Percentiles rank a stretch among this genome's conserved stretches.
Evolutionary conservation across 2,888 invertebrate genomes (phyloP).

Genomic region (Spicauda simplicius): DNA sequence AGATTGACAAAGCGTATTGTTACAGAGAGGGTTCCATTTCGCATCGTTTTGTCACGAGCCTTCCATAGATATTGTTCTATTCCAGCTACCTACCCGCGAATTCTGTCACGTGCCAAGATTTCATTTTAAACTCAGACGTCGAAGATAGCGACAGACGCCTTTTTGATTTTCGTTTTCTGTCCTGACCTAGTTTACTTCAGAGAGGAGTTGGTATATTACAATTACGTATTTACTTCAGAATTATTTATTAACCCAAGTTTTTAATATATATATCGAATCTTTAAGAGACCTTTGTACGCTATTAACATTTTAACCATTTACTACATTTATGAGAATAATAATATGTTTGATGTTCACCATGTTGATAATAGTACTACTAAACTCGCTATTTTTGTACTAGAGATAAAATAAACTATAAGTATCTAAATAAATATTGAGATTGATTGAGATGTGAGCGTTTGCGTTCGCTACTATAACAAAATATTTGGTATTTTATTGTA

Average conservation of each 20-base stretch:
- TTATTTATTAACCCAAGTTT: neutral
- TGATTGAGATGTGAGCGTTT: too few relatives aligned
- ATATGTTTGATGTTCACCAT: too few relatives aligned
- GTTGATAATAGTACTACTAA: too few relatives aligned
- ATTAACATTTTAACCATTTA: too few relatives aligned
- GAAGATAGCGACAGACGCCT: conserved; percentile 22
- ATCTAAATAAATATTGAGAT: too few relatives aligned
- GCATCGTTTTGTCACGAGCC: conserved; percentile 65
- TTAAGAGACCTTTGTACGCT: too few relatives aligned
- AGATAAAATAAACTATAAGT: too few relatives aligned
- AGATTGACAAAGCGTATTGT: conserved; percentile 80
- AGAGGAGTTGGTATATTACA: neutral
- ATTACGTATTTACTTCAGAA: neutral
- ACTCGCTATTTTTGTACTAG: too few relatives aligned
- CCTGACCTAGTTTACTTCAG: conserved; percentile 10
- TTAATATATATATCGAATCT: too few relatives aligned
- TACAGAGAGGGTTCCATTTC: conserved; percentile 66
- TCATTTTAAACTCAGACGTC: conserved; percentile 30
- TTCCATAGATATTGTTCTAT: conserved; percentile 64
- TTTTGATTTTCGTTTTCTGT: conserved; percentile 12
- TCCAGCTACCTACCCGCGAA: conserved; percentile 4
- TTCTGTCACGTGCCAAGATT: conserved; percentile 35
- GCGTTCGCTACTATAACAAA: too few relatives aligned
- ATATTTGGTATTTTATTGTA: too few relatives aligned
- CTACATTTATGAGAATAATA: too few relatives aligned